A percentile compares a stretch with the other conserved stretches of the same genome.
These are phyloP conservation scores for Dryas iulia DNA, from an alignment of 1,140 invertebrate genomes.

Conservation along the genomic window DNA sequence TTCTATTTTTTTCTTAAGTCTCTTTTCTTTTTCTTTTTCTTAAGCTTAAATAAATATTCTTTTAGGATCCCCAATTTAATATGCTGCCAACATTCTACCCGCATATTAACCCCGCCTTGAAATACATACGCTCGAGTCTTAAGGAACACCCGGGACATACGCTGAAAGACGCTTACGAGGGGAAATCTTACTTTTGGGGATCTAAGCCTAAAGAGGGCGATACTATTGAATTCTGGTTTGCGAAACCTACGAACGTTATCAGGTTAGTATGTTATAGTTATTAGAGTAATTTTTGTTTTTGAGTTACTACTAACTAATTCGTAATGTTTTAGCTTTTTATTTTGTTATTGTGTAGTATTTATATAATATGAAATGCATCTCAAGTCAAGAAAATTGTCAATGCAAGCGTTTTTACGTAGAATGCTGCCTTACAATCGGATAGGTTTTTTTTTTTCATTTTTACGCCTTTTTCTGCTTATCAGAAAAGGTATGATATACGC, in stretches of 20 bases:
- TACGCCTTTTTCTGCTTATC: no score
- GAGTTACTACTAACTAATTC: no score
- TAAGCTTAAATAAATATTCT: slow-evolving; percentile 23
- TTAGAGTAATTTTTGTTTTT: no score
- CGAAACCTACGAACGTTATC: slow-evolving; percentile 82
- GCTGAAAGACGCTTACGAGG: slow-evolving; percentile 91
- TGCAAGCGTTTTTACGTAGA: no score
- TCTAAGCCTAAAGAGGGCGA: slow-evolving; percentile 92
- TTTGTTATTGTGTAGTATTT: no score
- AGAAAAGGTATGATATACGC: no score
- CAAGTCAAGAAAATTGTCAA: no score
- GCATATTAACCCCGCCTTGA: slow-evolving; percentile 90
- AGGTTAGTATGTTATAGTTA: not conserved
- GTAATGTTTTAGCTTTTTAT: no score
- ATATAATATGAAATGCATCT: no score
- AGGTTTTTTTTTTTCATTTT: no score
- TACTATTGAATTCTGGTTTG: slow-evolving; percentile 90
- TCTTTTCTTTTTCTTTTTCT: not conserved
- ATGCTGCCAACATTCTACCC: slow-evolving; percentile 91
- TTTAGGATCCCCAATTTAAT: slow-evolving; percentile 94
- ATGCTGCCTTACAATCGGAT: no score
- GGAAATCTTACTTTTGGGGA: slow-evolving; percentile 96
- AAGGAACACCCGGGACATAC: slow-evolving; percentile 92
- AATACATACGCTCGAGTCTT: slow-evolving; percentile 88
- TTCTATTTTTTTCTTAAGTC: no score